Evolutionary conservation across 2,797 vertebrate species (phyloP).

Genomic region (Geotrypetes seraphini): DNA sequence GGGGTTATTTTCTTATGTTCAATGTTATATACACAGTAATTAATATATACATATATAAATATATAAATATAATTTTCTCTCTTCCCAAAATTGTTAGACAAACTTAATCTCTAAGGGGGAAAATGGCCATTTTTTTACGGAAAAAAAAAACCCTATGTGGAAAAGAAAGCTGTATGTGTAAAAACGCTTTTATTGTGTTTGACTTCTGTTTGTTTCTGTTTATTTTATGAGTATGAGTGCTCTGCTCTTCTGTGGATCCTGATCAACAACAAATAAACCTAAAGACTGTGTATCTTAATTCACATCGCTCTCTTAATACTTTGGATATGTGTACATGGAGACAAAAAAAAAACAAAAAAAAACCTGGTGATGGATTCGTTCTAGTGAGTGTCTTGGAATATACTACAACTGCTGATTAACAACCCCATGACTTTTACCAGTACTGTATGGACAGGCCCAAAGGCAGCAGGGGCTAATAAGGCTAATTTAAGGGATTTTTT

Average conservation of each 20-base stretch:
- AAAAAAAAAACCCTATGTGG: conserved; percentile 40
- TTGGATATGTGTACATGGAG: too few species aligned
- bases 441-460: too few species aligned
- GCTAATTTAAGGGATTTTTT: too few species aligned
- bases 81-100: conserved; percentile 59
- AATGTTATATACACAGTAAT: conserved; percentile 68
- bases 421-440: too few species aligned
- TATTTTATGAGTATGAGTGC: conserved; percentile 66
- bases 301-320: too few species aligned
- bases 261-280: too few species aligned
- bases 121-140: conserved; percentile 47
- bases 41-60: conserved; percentile 54
- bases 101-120: conserved; percentile 56
- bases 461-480: too few species aligned
- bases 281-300: too few species aligned
- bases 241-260: conserved; percentile 70
- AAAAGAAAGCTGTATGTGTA: conserved; percentile 48
- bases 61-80: conserved; percentile 62
- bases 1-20: conserved; percentile 64
- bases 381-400: too few species aligned
- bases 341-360: too few species aligned
- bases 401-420: too few species aligned
- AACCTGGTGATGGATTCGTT: too few species aligned
- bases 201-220: conserved; percentile 66
- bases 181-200: conserved; percentile 58